phyloP scores from a whole-genome alignment of 2,113 vertebrate species.

The Oryctolagus cuniculus region mOryCun1.1 NC_091442.1:11673501-11674000 shows the following conservation, averaged over 20 bases:
- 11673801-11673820: neutral
- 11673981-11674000: too few relatives aligned
- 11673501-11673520: neutral
- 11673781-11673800: neutral
- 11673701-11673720: neutral
- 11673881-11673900: neutral
- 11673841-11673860: neutral
- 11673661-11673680: neutral
- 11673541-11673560: neutral
- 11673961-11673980: neutral
- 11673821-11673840: neutral
- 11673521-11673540: neutral
- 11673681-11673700: neutral
- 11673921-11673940: neutral
- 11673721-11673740: neutral
- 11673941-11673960: neutral
- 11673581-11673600: neutral
- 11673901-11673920: neutral
- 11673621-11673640: neutral
- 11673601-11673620: neutral
- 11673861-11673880: neutral
- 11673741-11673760: neutral
- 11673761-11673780: too few relatives aligned
- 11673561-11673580: neutral
- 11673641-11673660: neutral